A percentile compares a stretch with the other conserved stretches of the same genome.
phyloP scores from a whole-genome alignment of 2,797 vertebrate genomes.

The Pogoniulus pusillus region DNA sequence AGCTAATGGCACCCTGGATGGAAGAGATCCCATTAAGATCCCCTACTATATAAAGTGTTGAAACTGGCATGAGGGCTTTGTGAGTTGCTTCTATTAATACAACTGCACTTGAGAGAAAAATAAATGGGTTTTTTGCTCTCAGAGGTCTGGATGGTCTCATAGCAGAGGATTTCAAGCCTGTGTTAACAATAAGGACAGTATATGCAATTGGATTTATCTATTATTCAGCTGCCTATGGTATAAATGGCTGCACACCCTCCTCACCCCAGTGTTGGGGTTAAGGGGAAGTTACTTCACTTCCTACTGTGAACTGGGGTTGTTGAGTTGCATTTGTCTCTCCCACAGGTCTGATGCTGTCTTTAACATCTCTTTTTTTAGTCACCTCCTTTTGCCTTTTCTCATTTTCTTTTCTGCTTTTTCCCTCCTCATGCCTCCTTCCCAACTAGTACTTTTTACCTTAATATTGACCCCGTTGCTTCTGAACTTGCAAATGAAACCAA shows the following conservation, averaged over 20 bases:
- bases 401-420: not conserved
- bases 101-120: not conserved
- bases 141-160: conserved; percentile 7
- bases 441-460: not conserved
- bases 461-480: not conserved
- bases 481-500: not conserved
- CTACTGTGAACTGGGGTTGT: not conserved
- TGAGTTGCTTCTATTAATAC: conserved; percentile 54
- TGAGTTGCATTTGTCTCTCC: not conserved
- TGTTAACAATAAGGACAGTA: not conserved
- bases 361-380: not conserved
- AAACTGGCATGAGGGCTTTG: conserved; percentile 40
- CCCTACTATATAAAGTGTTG: conserved; percentile 53
- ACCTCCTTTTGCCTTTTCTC: not conserved
- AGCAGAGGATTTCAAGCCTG: conserved; percentile 16
- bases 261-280: not conserved
- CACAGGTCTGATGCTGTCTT: not conserved
- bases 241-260: not conserved
- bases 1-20: conserved; percentile 48
- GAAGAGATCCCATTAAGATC: conserved; percentile 43
- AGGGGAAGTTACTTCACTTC: not conserved
- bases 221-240: not conserved
- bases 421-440: not conserved
- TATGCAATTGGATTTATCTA: not conserved
- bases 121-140: conserved; percentile 7